Evolutionary conservation across 1,140 invertebrate species (phyloP).

Genomic region (Papilio helenus): DNA sequence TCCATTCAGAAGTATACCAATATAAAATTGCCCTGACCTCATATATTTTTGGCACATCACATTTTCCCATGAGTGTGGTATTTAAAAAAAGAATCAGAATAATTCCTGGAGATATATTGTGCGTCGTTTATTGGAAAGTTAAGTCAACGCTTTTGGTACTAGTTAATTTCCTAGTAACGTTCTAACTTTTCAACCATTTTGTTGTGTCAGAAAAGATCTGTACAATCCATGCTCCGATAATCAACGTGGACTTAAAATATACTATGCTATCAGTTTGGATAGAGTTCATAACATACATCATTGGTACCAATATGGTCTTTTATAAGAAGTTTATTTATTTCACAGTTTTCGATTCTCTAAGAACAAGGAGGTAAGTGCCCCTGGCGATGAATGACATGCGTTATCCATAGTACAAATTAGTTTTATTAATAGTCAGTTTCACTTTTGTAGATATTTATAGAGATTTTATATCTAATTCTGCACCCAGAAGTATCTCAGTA

Average conservation of each 20-base stretch:
- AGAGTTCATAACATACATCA: no score
- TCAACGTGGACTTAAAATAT: background rate
- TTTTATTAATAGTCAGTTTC: no score
- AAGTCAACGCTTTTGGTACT: background rate
- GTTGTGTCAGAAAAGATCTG: background rate
- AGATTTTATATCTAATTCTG: background rate
- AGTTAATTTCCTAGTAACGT: background rate
- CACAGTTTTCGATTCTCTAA: no score
- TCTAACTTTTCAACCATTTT: background rate
- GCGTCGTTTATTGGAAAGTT: background rate
- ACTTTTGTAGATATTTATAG: background rate
- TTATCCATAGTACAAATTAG: no score
- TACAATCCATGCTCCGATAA: no score
- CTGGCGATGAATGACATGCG: no score
- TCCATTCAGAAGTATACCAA: background rate
- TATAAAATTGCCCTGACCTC: conserved; percentile 17
- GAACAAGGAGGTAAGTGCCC: no score
- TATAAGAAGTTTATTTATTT: no score
- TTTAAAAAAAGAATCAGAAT: background rate
- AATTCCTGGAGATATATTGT: background rate
- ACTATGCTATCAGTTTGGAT: background rate
- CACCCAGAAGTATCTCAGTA: background rate
- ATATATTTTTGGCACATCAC: conserved; percentile 12
- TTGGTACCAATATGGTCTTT: no score
- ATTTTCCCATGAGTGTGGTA: background rate